Evolutionary conservation across 2,797 vertebrate genomes (phyloP).

Genomic region (Odontamblyopus rebecca): DNA sequence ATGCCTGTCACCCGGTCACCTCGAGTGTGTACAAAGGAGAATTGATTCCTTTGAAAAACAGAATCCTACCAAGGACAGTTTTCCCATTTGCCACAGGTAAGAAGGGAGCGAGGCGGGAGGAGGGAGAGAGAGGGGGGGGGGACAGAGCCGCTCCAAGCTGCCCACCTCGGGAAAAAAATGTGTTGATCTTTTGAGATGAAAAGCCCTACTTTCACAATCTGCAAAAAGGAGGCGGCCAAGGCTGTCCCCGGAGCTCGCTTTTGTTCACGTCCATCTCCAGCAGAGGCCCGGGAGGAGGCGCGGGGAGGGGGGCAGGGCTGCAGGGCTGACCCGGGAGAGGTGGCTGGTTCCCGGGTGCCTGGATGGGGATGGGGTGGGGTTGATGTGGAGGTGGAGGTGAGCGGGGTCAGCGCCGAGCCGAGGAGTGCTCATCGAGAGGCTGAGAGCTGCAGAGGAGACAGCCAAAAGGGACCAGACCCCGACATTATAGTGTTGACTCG

Average conservation of each 20-base stretch:
- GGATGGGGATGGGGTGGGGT: slow-evolving; percentile 53
- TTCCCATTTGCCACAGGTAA: slow-evolving; percentile 72
- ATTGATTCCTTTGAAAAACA: slow-evolving; percentile 81
- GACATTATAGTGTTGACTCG: slow-evolving; percentile 94
- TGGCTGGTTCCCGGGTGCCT: slow-evolving; percentile 73
- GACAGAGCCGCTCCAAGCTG: slow-evolving; percentile 57
- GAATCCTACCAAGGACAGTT: slow-evolving; percentile 77
- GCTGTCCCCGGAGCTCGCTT: slow-evolving; percentile 75
- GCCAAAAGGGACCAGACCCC: slow-evolving; percentile 76
- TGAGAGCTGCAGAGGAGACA: slow-evolving; percentile 52
- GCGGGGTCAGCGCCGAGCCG: slow-evolving; percentile 36
- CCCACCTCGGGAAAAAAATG: slow-evolving; percentile 58
- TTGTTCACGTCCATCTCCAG: slow-evolving; percentile 80
- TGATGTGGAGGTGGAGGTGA: slow-evolving; percentile 16
- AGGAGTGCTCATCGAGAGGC: slow-evolving; percentile 72
- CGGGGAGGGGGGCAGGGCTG: slow-evolving; percentile 20
- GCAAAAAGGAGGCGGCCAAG: slow-evolving; percentile 65
- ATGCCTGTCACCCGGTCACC: slow-evolving; percentile 83
- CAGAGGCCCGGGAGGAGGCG: slow-evolving; percentile 24
- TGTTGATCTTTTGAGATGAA: slow-evolving; percentile 73
- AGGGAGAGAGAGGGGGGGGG: slow-evolving; percentile 32
- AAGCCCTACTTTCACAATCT: slow-evolving; percentile 56
- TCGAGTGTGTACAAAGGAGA: slow-evolving; percentile 89
- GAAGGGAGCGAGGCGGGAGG: slow-evolving; percentile 41
- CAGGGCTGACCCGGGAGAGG: slow-evolving; percentile 68